A percentile compares a stretch with the other conserved stretches of the same genome.
Evolutionary conservation across 2,888 invertebrate genomes (phyloP).

Genomic region (Agrochola macilenta): DNA sequence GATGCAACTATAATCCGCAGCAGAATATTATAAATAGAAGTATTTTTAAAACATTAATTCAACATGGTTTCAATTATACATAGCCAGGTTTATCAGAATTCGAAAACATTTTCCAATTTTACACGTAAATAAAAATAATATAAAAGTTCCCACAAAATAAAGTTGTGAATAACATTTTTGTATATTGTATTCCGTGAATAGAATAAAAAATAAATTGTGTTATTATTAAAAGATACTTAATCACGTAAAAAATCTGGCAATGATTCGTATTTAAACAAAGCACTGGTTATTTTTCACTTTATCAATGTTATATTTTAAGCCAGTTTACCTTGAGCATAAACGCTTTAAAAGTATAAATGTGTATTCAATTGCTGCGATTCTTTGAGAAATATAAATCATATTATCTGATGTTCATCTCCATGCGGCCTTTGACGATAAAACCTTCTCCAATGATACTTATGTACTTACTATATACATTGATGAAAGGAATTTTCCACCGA

Average conservation of each 20-base stretch:
- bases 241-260: constrained; percentile 32
- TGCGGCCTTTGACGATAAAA: constrained; percentile 73
- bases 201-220: constrained; percentile 23
- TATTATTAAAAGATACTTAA: constrained; percentile 25
- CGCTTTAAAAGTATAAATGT: constrained; percentile 49
- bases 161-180: neutral
- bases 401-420: constrained; percentile 72
- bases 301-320: constrained; percentile 45
- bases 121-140: constrained; percentile 27
- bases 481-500: constrained; percentile 74
- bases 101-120: constrained; percentile 20
- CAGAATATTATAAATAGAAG: neutral
- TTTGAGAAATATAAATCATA: constrained; percentile 69
- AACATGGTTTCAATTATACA: constrained; percentile 31
- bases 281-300: constrained; percentile 43
- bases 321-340: constrained; percentile 42
- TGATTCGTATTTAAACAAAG: constrained; percentile 47
- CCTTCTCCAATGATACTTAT: constrained; percentile 70
- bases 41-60: constrained; percentile 34
- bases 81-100: constrained; percentile 14
- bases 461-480: constrained; percentile 71
- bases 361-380: constrained; percentile 57
- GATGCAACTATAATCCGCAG: neutral
- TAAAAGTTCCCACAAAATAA: constrained; percentile 7
- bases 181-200: constrained; percentile 6